Percentiles rank a stretch among this genome's conserved stretches.
Evolutionary conservation across 2,113 vertebrate species (phyloP).

Genomic region (Hydrolagus affinis): DNA sequence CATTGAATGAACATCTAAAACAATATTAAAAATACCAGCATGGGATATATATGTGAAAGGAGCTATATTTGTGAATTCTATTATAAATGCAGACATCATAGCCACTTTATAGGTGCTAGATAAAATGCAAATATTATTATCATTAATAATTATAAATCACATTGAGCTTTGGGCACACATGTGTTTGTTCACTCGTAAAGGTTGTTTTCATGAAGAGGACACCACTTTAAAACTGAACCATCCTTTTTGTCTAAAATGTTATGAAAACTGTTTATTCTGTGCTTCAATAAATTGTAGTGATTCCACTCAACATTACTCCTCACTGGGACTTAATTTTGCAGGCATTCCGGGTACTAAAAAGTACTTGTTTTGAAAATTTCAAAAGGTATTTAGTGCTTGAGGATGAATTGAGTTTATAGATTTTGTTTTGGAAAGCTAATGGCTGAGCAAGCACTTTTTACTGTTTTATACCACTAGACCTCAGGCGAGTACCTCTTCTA

Average conservation of each 20-base stretch:
- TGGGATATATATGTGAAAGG: no score
- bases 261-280: not conserved
- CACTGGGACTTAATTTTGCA: not conserved
- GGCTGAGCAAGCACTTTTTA: not conserved
- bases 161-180: no score
- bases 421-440: not conserved
- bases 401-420: constrained; percentile 18
- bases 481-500: constrained; percentile 2
- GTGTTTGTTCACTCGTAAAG: not conserved
- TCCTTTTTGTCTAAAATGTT: not conserved
- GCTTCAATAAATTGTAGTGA: not conserved
- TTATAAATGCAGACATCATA: no score
- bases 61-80: no score
- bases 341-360: not conserved
- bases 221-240: not conserved
- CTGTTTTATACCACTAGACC: not conserved
- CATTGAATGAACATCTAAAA: no score
- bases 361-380: constrained; percentile 10
- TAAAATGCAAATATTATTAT: no score
- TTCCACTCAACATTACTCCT: not conserved
- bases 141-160: no score
- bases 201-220: not conserved
- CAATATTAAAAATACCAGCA: no score
- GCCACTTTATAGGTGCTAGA: no score
- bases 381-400: not conserved